Evolutionary conservation across 2,797 vertebrate species (phyloP).

Genomic region (Gouania willdenowi): DNA sequence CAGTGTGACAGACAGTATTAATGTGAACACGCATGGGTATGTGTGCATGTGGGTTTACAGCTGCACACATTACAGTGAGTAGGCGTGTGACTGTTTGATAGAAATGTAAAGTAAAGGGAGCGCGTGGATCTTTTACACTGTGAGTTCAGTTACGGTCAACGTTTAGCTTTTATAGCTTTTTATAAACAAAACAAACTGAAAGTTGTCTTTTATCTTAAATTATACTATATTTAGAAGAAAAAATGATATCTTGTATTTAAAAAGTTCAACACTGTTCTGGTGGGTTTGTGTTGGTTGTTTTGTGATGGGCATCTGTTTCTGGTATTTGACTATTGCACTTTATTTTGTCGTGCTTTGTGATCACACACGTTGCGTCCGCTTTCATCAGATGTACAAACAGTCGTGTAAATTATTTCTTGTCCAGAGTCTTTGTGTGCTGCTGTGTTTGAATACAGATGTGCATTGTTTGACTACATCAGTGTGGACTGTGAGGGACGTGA

Average conservation of each 20-base stretch:
- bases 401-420: constrained; percentile 38
- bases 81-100: constrained; percentile 22
- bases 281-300: constrained; percentile 38
- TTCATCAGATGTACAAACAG: constrained; percentile 9
- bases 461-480: too few species aligned
- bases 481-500: too few species aligned
- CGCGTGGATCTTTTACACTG: constrained; percentile 33
- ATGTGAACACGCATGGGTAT: constrained; percentile 17
- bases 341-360: constrained; percentile 56
- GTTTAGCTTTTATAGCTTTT: constrained; percentile 10
- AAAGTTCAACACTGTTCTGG: constrained; percentile 48
- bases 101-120: constrained; percentile 33
- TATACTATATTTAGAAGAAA: constrained; percentile 29
- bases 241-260: constrained; percentile 34
- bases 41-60: constrained; percentile 46
- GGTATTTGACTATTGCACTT: constrained; percentile 68
- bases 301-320: constrained; percentile 45
- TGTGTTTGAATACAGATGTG: too few species aligned
- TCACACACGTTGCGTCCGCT: constrained; percentile 5
- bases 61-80: constrained; percentile 36
- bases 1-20: constrained; percentile 33
- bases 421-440: background rate
- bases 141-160: constrained; percentile 24
- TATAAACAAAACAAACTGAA: constrained; percentile 7
- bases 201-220: constrained; percentile 25